A percentile compares a stretch with the other conserved stretches of the same genome.
Evolutionary conservation across 2,797 vertebrate species (phyloP).

Genomic region (Danio aesculapii): DNA sequence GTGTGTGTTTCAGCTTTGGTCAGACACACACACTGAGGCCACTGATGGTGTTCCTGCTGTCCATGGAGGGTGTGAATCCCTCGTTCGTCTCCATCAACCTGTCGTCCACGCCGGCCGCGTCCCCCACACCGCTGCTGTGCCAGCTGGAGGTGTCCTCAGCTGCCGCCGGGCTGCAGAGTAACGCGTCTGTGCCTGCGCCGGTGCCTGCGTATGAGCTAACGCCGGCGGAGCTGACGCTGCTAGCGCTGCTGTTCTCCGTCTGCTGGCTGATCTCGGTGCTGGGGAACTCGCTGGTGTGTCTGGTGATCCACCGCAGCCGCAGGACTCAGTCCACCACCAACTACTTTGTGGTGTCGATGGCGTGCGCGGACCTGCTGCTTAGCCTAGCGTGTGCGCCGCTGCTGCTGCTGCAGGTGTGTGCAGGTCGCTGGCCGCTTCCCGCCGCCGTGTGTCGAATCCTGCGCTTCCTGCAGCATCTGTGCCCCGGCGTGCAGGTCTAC

Average conservation of each 20-base stretch:
- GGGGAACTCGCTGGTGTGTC: conserved; percentile 91
- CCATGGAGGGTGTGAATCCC: conserved; percentile 70
- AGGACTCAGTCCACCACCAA: conserved; percentile 96
- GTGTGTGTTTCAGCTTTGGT: conserved; percentile 67
- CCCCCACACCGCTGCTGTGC: conserved; percentile 58
- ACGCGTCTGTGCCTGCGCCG: conserved; percentile 62
- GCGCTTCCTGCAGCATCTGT: conserved; percentile 89
- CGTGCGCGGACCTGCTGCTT: conserved; percentile 90
- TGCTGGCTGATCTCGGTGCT: conserved; percentile 89
- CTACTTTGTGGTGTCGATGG: conserved; percentile 96
- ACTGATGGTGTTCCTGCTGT: conserved; percentile 77
- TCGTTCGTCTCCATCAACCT: conserved; percentile 70
- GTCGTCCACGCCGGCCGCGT: conserved; percentile 66
- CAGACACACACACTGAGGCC: conserved; percentile 42
- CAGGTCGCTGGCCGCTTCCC: conserved; percentile 84
- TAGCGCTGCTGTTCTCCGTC: conserved; percentile 80
- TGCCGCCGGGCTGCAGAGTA: conserved; percentile 61
- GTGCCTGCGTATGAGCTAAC: conserved; percentile 68
- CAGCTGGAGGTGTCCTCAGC: conserved; percentile 52
- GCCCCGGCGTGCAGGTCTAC: conserved; percentile 88
- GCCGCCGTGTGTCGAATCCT: conserved; percentile 79
- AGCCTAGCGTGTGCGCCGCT: conserved; percentile 85
- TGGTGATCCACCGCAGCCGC: conserved; percentile 94
- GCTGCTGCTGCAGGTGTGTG: conserved; percentile 84
- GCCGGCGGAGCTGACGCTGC: conserved; percentile 78